These are phyloP conservation scores for Xylocopa sonorina DNA, from an alignment of 1,140 invertebrate genomes.

Conservation along the genomic window DNA sequence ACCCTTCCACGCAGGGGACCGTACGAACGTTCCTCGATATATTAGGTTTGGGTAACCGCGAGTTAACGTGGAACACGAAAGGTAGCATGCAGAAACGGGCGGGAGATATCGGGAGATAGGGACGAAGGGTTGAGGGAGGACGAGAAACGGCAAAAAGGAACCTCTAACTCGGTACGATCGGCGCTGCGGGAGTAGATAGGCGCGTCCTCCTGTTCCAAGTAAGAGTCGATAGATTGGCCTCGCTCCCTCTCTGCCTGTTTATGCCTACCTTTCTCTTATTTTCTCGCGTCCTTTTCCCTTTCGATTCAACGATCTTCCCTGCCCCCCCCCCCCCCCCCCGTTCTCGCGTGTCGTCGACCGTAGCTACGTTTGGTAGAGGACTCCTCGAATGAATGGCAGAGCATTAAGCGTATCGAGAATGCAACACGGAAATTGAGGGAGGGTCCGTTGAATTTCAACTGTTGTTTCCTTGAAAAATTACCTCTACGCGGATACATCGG, in stretches of 20 bases:
- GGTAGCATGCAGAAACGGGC: neutral
- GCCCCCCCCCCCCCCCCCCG: neutral
- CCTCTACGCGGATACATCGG: too few species aligned
- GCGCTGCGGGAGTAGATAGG: slow-evolving; percentile 41
- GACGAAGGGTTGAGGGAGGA: neutral
- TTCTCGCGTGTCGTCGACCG: neutral
- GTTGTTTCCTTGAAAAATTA: slow-evolving; percentile 37
- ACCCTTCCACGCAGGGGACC: slow-evolving; percentile 24
- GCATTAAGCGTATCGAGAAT: slow-evolving; percentile 50
- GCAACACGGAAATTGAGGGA: slow-evolving; percentile 15
- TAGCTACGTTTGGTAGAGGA: slow-evolving; percentile 25
- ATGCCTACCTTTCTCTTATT: slow-evolving; percentile 7
- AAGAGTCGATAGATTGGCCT: slow-evolving; percentile 51
- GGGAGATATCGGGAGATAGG: neutral
- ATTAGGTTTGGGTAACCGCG: slow-evolving; percentile 55
- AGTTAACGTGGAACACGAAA: slow-evolving; percentile 37
- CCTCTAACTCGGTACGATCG: slow-evolving; percentile 46
- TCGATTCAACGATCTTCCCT: slow-evolving; percentile 8
- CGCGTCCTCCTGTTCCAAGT: slow-evolving; percentile 38
- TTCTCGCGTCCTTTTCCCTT: neutral
- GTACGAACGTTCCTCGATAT: slow-evolving; percentile 45
- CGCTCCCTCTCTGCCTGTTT: slow-evolving; percentile 9
- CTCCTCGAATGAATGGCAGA: slow-evolving; percentile 63
- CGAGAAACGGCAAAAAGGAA: neutral
- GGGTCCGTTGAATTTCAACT: slow-evolving; percentile 2